Base-by-base conservation (phyloP, 1,140 invertebrate genomes). In the Drosophila bocqueti region DNA sequence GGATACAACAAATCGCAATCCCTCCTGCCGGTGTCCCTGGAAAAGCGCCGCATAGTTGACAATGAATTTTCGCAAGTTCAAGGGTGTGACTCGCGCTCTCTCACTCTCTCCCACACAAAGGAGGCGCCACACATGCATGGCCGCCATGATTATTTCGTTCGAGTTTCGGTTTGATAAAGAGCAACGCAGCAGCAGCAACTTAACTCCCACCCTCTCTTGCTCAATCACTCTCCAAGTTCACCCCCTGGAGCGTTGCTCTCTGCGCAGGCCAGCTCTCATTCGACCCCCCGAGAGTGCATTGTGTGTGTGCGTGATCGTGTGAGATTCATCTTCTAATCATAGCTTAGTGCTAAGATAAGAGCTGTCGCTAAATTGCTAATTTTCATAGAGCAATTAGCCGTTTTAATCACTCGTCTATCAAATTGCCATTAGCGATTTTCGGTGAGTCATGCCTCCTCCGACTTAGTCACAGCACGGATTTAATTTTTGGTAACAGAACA, bases 41-140 rank as follows among this genome's bases (percentile, higher is more conserved):
- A 60, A 76, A 46, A 43, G 34, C 57, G 31, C 36, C 74, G 45
- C 43, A 34, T 54, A 60, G 60, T 57, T 80, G 79, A 69, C 83
- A 83, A 64, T 80, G 79, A 82, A 83, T 90, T 89, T 82, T 74
- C 54, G 74, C 79, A 92, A 92, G 86, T 89, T 91, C 90, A 92
- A 92, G 92, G 92, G 92, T 92, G 92, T 92, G 92, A 91, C 91
- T 87, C 55, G 50, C 74, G 46, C 63, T 29, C 49, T 64, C 72
- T 49, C 68, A 31, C 62, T 54, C 47, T 68, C 67, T 34, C 47
- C 16, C 57, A 59, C 45, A 69, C 77, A 78, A 74, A 74, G 71
- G 66, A 74, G 54, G 55, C 61, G 52, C 54, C 54, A 21, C 54
- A 73, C 45, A 75, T 60, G 38, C 69, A 66, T 60, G 69, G 69